Evolutionary conservation across 1,140 invertebrate species (phyloP), one percentile per base, ranked within the genome.

Genomic region (Steinernema khuongi): DNA sequence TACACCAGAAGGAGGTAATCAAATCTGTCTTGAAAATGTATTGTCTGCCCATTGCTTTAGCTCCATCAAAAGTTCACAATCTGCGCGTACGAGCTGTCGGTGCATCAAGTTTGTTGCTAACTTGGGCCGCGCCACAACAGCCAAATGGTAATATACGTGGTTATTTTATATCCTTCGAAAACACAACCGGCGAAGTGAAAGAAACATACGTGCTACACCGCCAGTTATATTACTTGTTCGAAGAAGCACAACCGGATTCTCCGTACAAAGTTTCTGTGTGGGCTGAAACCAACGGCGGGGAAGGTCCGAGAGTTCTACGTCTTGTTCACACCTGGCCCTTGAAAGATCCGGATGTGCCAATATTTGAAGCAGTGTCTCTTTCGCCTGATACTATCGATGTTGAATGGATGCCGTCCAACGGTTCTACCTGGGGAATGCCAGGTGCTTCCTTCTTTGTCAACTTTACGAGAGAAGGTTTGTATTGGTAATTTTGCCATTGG

Each of bases 261-360:
- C 74, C 73, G 18, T 85, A 85, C 66, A 74, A 75, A 70, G 72
- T 84, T 19, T 33, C 79, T 14, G 83, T 85, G 19, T 84, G 83
- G 83, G 83, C 83, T 11, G 83, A 84, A 68, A 85, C 83, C 26
- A 77, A 82, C 72, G 83, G 84, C 14, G 83, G 83, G 14, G 83
- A 84, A 73, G 83, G 83, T 0, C 77, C 82, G 2, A 75, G 70
- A 30, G 76, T 81, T 4, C 31, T 74, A 32, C 67, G 77, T 44
- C 32, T 75, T n/a, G 79, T 83, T 19, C 71, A 78, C 29, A 84
- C 83, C 14, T 84, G 80, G 74, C 82, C 80, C 26, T 11, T 81
- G 1, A 77, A 32, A 81, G 84, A 81, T 30, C 83, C 83, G 1
- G 83, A 85, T 78, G 33, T 72, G 14, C 83, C 83, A 11, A 29